A percentile compares a stretch with the other conserved stretches of the same genome.
These are phyloP conservation scores for Holcopasites calliopsidis DNA, from an alignment of 1,140 invertebrate genomes.

Conservation along the genomic window DNA sequence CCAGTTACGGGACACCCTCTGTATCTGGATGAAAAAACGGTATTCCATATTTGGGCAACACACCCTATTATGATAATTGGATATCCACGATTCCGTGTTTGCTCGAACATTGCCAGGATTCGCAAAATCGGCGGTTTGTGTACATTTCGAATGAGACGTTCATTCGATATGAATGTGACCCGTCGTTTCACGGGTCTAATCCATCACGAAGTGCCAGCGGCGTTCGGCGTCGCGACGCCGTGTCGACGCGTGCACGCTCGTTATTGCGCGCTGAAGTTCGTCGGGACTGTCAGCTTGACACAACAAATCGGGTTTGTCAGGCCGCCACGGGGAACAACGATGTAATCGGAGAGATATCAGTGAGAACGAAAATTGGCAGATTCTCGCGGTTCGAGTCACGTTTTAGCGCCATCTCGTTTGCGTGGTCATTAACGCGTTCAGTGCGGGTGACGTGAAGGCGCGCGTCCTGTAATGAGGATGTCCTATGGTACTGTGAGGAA, in stretches of 20 bases:
- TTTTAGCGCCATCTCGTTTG: background rate
- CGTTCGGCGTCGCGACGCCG: conserved; percentile 54
- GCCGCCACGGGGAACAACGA: conserved; percentile 13
- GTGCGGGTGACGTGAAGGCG: too few relatives aligned
- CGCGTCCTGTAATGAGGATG: too few relatives aligned
- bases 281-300: conserved; percentile 51
- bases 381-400: background rate
- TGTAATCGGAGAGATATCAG: conserved; percentile 32
- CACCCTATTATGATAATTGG: too few relatives aligned
- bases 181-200: conserved; percentile 62
- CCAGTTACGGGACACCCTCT: too few relatives aligned
- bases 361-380: conserved; percentile 6
- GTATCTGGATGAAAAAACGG: too few relatives aligned
- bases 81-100: too few relatives aligned
- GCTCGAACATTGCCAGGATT: too few relatives aligned
- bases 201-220: conserved; percentile 57
- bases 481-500: too few relatives aligned
- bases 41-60: too few relatives aligned
- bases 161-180: conserved; percentile 58
- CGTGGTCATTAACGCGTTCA: conserved; percentile 14
- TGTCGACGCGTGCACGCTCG: conserved; percentile 53
- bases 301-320: conserved; percentile 51
- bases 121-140: too few relatives aligned
- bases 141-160: conserved; percentile 54
- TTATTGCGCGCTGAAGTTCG: conserved; percentile 62